These are phyloP conservation scores for Cydia strobilella DNA, from an alignment of 1,140 invertebrate genomes.

Conservation along the genomic window DNA sequence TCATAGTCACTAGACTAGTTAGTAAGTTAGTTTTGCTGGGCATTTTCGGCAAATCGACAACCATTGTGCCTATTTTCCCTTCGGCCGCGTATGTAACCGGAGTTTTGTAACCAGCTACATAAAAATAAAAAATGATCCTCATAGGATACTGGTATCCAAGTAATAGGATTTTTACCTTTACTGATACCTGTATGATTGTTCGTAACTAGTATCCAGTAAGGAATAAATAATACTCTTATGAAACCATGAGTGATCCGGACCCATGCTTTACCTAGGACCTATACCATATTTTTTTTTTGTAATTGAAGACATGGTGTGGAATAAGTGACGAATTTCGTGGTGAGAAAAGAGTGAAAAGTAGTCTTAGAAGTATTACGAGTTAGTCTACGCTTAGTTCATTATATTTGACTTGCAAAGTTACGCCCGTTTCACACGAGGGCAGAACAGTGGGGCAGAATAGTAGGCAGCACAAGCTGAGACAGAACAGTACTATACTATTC, in stretches of 20 bases:
- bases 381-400: not conserved
- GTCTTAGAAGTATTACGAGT: not conserved
- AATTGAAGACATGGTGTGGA: not conserved
- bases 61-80: too few species aligned
- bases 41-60: too few species aligned
- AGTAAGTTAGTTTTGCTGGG: too few species aligned
- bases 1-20: too few species aligned
- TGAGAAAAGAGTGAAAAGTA: constrained; percentile 4
- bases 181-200: not conserved
- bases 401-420: not conserved
- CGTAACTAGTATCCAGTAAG: constrained; percentile 3
- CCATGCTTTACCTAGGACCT: not conserved
- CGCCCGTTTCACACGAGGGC: not conserved
- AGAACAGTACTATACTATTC: constrained; percentile 13
- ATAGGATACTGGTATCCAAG: not conserved
- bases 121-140: too few species aligned
- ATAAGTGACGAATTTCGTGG: not conserved
- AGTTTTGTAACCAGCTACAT: too few species aligned
- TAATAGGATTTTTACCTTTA: not conserved
- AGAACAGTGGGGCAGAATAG: too few species aligned
- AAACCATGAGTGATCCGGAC: not conserved
- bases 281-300: not conserved
- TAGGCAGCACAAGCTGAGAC: constrained; percentile 12
- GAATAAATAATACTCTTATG: constrained; percentile 4
- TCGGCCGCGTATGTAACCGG: too few species aligned